Evolutionary conservation across 1,140 invertebrate genomes (phyloP), one percentile per base, ranked within the genome.

Genomic region (Apis cerana): DNA sequence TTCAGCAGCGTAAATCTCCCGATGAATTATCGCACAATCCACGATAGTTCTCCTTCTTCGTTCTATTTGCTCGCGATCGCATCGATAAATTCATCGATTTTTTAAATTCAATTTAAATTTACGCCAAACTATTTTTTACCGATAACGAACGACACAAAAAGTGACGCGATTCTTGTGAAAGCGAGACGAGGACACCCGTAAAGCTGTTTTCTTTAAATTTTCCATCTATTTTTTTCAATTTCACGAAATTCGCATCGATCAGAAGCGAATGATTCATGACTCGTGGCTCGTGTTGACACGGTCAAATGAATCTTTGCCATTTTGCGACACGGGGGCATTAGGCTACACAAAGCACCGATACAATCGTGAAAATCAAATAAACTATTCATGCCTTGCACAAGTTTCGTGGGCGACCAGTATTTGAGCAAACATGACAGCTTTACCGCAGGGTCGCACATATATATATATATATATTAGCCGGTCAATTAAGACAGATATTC

Each of bases 331-430:
- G 23, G 43, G 1, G 68, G 23, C 13, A 68, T 81, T 76, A 21
- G 2, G 19, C 43, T 52, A 52, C 62, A 33, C n/a, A 17, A 67
- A 33, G 64, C 48, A 52, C 10, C 33, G 7, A 33, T n/a, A 64
- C 72, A 81, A 59, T 68, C 62, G 11, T 9, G 33, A 75, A 68
- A 81, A 19, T 23, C 80, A 68, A 68, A 68, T 59, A 81, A 81
- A 76, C 72, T 13, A 17, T 15, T 33, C 33, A 9, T 21, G 69
- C 50, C 21, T 72, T 48, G 52, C 62, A 23, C 17, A 52, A 81
- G 54, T 75, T 81, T 59, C 62, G 21, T 4, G 19, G 21, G 4
- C 23, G 19, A 27, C 19, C 8, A 21, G 21, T 11, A 17, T 75
- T 61, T 75, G 54, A 67, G 68, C 33, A 75, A 75, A 75, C 62